Percentiles rank a stretch among this genome's conserved stretches.
Conservation (phyloP, 2,888 invertebrate genomes). For the Taphrorychus bicolor region DNA sequence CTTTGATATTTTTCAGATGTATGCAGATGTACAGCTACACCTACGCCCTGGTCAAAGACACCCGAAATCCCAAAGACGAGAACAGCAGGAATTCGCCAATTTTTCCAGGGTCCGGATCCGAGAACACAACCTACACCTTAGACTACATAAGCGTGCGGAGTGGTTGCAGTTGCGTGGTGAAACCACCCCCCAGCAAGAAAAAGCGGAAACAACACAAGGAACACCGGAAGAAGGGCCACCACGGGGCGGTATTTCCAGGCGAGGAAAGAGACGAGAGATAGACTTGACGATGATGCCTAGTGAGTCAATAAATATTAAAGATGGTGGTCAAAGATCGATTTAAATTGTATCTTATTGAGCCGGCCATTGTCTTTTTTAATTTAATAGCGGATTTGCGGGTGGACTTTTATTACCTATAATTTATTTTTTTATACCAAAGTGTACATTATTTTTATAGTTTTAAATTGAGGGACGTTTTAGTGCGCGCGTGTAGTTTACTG, state of each 20-base stretch:
- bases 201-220: conserved; percentile 45
- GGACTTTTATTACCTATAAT: conserved; percentile 24
- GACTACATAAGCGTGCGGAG: conserved; percentile 84
- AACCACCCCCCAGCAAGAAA: conserved; percentile 54
- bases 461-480: conserved; percentile 7
- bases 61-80: too few species aligned
- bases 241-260: background rate
- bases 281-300: background rate
- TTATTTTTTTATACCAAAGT: conserved; percentile 8
- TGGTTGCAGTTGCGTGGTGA: conserved; percentile 84
- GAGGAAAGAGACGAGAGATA: background rate
- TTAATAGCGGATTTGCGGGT: conserved; percentile 28
- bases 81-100: conserved; percentile 60
- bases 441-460: background rate
- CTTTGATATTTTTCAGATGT: conserved; percentile 59
- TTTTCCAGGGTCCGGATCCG: conserved; percentile 60
- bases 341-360: background rate
- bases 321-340: background rate
- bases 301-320: background rate
- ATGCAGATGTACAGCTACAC: conserved; percentile 84
- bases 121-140: conserved; percentile 68
- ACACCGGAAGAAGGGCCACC: conserved; percentile 16
- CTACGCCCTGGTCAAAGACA: conserved; percentile 80
- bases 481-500: conserved; percentile 14
- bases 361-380: background rate